Evolutionary conservation across 2,888 invertebrate species (phyloP), one percentile per base, ranked within the genome.

Genomic region (Agrotis exclamationis): DNA sequence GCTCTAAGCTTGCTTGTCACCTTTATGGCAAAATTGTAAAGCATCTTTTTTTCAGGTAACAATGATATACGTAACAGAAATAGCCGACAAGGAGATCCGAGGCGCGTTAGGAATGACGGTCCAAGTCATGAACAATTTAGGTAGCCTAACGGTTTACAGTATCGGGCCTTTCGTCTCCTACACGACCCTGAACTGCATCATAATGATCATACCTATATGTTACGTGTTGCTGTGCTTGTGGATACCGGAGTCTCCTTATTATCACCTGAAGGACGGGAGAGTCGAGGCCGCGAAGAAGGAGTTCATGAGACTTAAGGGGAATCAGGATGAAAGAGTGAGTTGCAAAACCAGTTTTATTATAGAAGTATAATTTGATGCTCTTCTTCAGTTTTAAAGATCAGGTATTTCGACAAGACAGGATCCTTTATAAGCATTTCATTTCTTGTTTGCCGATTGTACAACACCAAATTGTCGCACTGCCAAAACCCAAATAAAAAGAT

Each of bases 221-320:
- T 96, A 96, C 72, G 93, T 96, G 57, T 50, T 95, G 0, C 87
- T 93, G 0, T 97, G 97, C 83, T 74, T 93, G 11, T 97, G 97
- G 96, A 95, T 97, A 90, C 97, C 97, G 0, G 97, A 97, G 84
- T 97, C 97, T 0, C 97, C 97, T 2, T 97, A 97, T 80, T 97
- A 95, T 81, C 92, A 97, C 58, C 88, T 97, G 50, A 97, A 96
- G 88, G 95, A 95, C 71, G 96, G 95, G 1, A 91, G 95, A 44
- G 84, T 94, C 4, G 93, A 92, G 2, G 94, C 94, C 0, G 97
- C 97, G 0, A 94, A 90, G 78, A 93, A 90, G 48, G 95, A 93
- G 70, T 93, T 96, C 53, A 90, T 91, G 84, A 87, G 87, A 51
- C 82, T 97, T 18, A 96, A 95, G 79, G 95, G 96, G 28, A 92